Evolutionary conservation across 2,797 vertebrate species (phyloP), one percentile per base, ranked within the genome.

Genomic region (Tragopan temminckii): DNA sequence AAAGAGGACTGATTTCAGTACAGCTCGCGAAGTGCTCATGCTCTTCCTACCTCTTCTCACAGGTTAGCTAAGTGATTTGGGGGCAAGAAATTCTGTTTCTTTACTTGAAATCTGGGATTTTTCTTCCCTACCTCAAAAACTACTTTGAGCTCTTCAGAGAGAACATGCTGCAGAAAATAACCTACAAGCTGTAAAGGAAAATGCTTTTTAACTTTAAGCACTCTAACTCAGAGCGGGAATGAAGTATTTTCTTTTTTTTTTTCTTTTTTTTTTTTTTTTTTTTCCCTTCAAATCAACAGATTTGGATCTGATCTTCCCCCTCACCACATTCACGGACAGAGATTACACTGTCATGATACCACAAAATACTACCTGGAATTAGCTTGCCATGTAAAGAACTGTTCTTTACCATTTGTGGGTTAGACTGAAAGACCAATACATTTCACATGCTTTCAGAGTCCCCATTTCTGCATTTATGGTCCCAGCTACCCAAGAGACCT

Each of bases 111-210:
- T 71, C 18, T 2, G 5, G 71, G 3, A 21, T 4, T 1, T 40
- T 90, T 69, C 48, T 58, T 55, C 50, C 27, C 35, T 40, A 43
- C 14, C 21, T 58, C 2, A 68, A 59, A 66, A 33, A 12, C 11
- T 4, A 6, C 14, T 89, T 70, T 14, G 10, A 80, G n/a, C 58
- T 40, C 29, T 82, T 92, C 31, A 78, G 62, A 75, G n/a, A 40
- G 76, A 95, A 75, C 38, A 75, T 11, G 17, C 38, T 80, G 79
- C 35, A 82, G 59, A 88, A 94, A 93, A 93, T 85, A 92, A 85
- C 61, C 50, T 61, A 29, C 70, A 77, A 85, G 58, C 45, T 70
- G 46, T 48, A 67, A n/a, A 79, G 48, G 21, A 27, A 85, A 94
- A 80, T 64, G 72, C 21, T 71, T 82, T 50, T 45, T 46, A 42